Percentiles rank a stretch among this genome's conserved stretches.
Conservation (phyloP, 2,113 vertebrate species). For the Cromileptes altivelis region DNA sequence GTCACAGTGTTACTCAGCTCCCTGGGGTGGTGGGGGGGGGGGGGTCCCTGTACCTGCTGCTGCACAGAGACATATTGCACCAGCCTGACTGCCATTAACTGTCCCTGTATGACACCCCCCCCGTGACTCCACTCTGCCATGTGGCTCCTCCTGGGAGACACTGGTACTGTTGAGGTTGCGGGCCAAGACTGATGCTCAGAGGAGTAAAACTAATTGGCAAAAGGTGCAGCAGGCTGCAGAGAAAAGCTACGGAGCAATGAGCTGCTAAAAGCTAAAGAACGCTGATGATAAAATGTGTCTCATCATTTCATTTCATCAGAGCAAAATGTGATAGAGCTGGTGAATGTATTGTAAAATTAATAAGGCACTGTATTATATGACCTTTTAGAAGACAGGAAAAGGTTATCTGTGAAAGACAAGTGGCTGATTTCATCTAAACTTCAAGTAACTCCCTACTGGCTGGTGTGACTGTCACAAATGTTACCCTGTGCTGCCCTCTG, state of each 20-base stretch:
- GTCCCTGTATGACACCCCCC: constrained; percentile 29
- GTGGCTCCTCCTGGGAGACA: not conserved
- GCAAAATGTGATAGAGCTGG: constrained; percentile 5
- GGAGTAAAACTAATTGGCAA: constrained; percentile 46
- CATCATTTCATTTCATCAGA: constrained; percentile 30
- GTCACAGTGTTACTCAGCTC: constrained; percentile 62
- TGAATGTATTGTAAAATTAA: constrained; percentile 33
- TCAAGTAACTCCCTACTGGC: not conserved
- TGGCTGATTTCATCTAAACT: not conserved
- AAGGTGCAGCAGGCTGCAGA: constrained; percentile 20
- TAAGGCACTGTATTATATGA: constrained; percentile 16
- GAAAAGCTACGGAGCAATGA: constrained; percentile 14
- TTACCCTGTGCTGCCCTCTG: constrained; percentile 71
- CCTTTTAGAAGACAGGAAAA: constrained; percentile 46
- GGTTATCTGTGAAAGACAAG: constrained; percentile 27
- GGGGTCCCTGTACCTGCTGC: constrained; percentile 54
- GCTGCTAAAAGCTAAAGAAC: not conserved
- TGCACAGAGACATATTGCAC: constrained; percentile 56
- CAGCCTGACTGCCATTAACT: constrained; percentile 56
- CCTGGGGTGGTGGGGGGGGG: constrained; percentile 47
- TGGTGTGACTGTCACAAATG: not conserved
- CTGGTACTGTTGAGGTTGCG: not conserved
- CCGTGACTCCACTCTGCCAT: not conserved
- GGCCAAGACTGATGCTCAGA: constrained; percentile 35
- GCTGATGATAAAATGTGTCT: constrained; percentile 30